Conservation (phyloP, 1,140 invertebrate species). For the Galendromus occidentalis region DNA sequence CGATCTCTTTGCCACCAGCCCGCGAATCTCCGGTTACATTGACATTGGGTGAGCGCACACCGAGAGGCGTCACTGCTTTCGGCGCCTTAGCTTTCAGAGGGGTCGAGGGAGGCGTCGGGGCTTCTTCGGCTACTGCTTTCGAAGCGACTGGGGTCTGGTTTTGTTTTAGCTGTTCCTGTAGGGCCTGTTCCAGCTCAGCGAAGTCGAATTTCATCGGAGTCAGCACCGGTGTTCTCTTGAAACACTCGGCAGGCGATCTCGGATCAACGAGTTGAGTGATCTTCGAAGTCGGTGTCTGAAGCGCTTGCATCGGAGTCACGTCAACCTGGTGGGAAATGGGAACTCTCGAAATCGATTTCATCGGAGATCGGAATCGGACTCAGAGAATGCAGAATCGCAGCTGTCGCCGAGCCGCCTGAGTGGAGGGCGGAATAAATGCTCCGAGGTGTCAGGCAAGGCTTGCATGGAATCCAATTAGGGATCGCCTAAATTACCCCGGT, state of each 20-base stretch:
- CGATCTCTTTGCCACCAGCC: background rate
- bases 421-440: too few species aligned
- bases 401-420: too few species aligned
- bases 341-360: too few species aligned
- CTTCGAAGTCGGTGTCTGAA: background rate
- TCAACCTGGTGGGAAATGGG: too few species aligned
- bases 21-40: background rate
- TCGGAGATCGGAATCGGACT: too few species aligned
- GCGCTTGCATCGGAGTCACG: too few species aligned
- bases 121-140: background rate
- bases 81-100: background rate
- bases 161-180: background rate
- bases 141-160: background rate
- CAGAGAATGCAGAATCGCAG: too few species aligned
- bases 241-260: background rate
- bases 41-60: background rate
- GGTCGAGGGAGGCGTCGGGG: background rate
- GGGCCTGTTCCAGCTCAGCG: background rate
- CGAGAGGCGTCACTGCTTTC: background rate
- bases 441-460: too few species aligned
- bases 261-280: background rate
- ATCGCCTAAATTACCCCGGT: too few species aligned
- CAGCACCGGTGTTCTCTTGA: background rate
- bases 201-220: constrained; percentile 9
- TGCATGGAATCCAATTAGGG: too few species aligned